Base-by-base conservation (phyloP, 2,888 invertebrate genomes). In the Horisme vitalbata region DNA sequence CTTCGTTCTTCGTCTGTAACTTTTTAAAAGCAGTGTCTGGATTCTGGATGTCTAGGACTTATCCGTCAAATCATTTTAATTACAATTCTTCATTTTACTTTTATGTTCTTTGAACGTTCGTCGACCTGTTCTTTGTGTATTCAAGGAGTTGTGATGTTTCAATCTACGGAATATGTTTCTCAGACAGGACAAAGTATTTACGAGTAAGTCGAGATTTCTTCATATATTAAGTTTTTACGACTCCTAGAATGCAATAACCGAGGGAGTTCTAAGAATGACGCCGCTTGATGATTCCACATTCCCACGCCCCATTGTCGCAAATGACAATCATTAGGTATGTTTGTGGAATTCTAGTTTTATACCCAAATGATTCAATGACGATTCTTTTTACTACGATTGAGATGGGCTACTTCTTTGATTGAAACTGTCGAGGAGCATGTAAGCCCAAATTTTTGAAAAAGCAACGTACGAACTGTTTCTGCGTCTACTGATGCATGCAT, bases 221-320 rank as follows among this genome's bases (percentile, higher is more conserved):
- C 14, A 32, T 20, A 30, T 24, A 35, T 21, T 24, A 13, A 6
- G 9, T 47, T 47, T 50, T 50, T 52, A 45, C 15, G 21, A 38
- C 27, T 11, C 24, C 15, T 18, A 31, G 37, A 51, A 31, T 18
- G 49, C 48, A 55, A 52, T 51, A 51, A 46, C 41, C 23, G 35
- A 45, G 41, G 45, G 23, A 48, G 24, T 59, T 59, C 58, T 45
- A 41, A 41, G 56, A 59, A 59, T 46, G 12, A 4, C 41, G n/a
- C n/a, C n/a, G n/a, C n/a, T n/a, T n/a, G 41, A 26, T 26, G 45
- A 26, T 41, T 53, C 47, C 23, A 41, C 31, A 39, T 56, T 58
- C 57, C 53, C 58, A 60, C 56, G 56, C 37, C 34, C 33, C 53
- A 49, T 49, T 55, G 54, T 49, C 13, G 48, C 38, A 44, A 41